Evolutionary conservation across 2,888 invertebrate species (phyloP).

Genomic region (Melitaea athalia): DNA sequence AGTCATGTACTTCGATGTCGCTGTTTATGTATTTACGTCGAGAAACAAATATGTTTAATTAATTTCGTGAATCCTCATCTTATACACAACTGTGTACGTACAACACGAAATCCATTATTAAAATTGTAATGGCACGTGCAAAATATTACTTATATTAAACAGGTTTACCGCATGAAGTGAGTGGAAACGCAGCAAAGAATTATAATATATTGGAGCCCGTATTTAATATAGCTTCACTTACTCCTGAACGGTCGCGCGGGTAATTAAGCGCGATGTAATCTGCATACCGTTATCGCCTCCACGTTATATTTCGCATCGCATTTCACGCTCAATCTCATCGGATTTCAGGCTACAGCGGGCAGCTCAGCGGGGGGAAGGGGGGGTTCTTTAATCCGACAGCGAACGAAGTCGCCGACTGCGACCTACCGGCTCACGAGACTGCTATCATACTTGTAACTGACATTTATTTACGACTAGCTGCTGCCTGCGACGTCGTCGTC

Average conservation of each 20-base stretch:
- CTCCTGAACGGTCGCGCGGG: neutral
- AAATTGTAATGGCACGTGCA: neutral
- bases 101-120: too few species aligned
- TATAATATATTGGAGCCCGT: neutral
- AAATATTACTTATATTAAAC: neutral
- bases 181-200: neutral
- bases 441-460: constrained; percentile 18
- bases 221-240: neutral
- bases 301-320: constrained; percentile 16
- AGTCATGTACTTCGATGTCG: too few species aligned
- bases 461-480: too few species aligned
- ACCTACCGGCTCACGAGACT: constrained; percentile 14
- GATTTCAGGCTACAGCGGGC: constrained; percentile 16
- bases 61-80: too few species aligned
- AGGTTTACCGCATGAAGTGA: neutral
- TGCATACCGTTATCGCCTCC: constrained; percentile 1
- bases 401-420: neutral
- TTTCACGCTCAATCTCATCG: constrained; percentile 21
- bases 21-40: too few species aligned
- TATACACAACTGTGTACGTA: too few species aligned
- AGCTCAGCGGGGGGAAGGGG: constrained; percentile 12
- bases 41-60: too few species aligned
- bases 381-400: constrained; percentile 17
- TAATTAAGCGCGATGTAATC: constrained; percentile 7
- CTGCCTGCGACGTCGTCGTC: too few species aligned